Evolutionary conservation across 2,888 invertebrate species (phyloP), one percentile per base, ranked within the genome.

Genomic region (Trissoscelio sp.): DNA sequence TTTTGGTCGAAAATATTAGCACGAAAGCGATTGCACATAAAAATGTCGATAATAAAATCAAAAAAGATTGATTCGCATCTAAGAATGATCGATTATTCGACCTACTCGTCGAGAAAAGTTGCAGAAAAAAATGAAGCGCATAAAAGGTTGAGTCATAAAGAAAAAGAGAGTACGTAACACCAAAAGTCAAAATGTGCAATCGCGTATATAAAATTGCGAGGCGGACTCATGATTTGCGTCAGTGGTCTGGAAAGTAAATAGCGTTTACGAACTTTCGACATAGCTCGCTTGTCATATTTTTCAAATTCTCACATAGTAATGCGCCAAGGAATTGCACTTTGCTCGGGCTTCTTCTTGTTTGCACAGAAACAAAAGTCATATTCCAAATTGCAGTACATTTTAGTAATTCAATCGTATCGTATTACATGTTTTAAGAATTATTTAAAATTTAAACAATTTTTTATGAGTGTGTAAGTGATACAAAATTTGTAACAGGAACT

Each of bases 191-290:
- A 80, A 70, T 74, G 46, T 70, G 74, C 80, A 80, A 44, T 80
- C 80, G 74, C 70, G 58, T 75, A 60, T 58, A 70, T 66, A 70
- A 69, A 74, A 69, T 67, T 34, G 72, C 28, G 34, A 57, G 57
- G 57, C 22, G 28, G 58, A n/a, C 55, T 70, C 42, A 39, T 80
- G 75, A 80, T 80, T 75, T 75, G 80, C 75, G 70, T 51, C 80
- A 72, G 24, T 75, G 80, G 66, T 51, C 80, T 75, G 75, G 75
- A 81, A 81, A 81, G 74, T 80, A 80, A 80, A 69, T 44, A 80
- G 58, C 70, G 62, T 72, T 75, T 72, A 66, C 67, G 46, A 42
- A 70, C 70, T 80, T 80, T 75, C 66, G 81, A 77, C 72, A 72
- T 81, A 77, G 66, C 34, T 72, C 39, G 77, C 62, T 81, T 60